Percentiles rank a stretch among this genome's conserved stretches.
phyloP scores from a whole-genome alignment of 2,888 invertebrate genomes.

The Schizaphis graminum region DNA sequence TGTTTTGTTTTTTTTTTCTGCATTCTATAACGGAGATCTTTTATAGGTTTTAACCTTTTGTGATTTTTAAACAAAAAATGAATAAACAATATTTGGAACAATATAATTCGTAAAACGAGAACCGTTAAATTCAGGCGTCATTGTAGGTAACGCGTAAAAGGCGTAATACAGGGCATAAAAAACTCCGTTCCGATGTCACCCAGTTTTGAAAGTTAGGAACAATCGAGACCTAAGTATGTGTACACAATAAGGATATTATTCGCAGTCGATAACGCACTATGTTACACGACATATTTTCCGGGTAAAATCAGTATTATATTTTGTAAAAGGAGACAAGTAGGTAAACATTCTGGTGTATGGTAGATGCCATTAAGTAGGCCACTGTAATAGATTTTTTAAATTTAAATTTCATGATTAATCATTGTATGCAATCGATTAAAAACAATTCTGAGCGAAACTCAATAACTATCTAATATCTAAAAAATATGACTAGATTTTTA shows the following conservation, averaged over 20 bases:
- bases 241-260: not conserved
- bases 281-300: not conserved
- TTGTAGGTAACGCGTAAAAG: not conserved
- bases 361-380: not conserved
- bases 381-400: not conserved
- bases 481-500: not conserved
- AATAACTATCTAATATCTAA: not conserved
- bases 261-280: not conserved
- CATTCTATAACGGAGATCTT: not conserved
- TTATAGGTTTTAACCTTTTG: not conserved
- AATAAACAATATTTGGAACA: not conserved
- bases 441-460: not conserved
- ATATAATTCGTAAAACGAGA: not conserved
- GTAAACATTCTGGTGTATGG: not conserved
- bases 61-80: not conserved
- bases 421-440: not conserved
- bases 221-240: not conserved
- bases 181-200: not conserved
- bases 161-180: not conserved
- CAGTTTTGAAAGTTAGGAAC: not conserved
- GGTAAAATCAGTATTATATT: not conserved
- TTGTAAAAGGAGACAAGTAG: not conserved
- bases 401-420: not conserved
- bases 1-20: no score
- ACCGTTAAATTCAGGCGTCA: conserved; percentile 5